Evolutionary conservation across 2,888 invertebrate species (phyloP), one percentile per base, ranked within the genome.

Genomic region (Odontomyia ornata): DNA sequence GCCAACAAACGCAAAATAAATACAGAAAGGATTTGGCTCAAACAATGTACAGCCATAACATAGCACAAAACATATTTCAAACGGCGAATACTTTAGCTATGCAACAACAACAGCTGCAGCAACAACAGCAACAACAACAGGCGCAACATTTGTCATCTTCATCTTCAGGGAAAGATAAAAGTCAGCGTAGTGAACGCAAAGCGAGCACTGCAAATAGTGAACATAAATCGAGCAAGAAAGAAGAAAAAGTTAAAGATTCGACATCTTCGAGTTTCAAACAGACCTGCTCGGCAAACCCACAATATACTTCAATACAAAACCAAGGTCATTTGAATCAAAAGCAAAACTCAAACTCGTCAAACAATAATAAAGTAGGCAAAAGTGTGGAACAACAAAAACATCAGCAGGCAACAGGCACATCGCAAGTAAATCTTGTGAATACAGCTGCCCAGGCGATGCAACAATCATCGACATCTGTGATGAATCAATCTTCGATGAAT

Each of bases 1-100:
- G 88, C 83, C 90, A 90, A 79, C 91, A 91, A 80, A 89, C 89
- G 0, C 90, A 91, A 9, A 91, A 90, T 79, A 89, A 89, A 80
- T 85, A 90, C 77, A 89, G 90, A 77, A 87, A 90, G 72, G 87
- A 87, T 56, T 81, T 87, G 23, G 86, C 87, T 15, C 85, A 85
- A 1, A 83, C 84, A 4, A 87, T 87, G 86, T 86, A 83, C 27
- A 36, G 57, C 15, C 84, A 86, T 57, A 85, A 85, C 79, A 84
- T 87, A 13, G 84, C 86, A 0, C 85, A 86, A 78, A 86, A 86
- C 81, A 82, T 85, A 3, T 87, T 85, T 73, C 80, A 77, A 69
- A 79, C 80, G 5, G 86, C 85, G 76, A 85, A 85, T 21, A 83
- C 84, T 52, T 79, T 84, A 25, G 86, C 86, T 11, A 84, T 86